Conservation (phyloP, 53 echinoderm and acorn worm genomes). For the Actinopyga echinites region DNA sequence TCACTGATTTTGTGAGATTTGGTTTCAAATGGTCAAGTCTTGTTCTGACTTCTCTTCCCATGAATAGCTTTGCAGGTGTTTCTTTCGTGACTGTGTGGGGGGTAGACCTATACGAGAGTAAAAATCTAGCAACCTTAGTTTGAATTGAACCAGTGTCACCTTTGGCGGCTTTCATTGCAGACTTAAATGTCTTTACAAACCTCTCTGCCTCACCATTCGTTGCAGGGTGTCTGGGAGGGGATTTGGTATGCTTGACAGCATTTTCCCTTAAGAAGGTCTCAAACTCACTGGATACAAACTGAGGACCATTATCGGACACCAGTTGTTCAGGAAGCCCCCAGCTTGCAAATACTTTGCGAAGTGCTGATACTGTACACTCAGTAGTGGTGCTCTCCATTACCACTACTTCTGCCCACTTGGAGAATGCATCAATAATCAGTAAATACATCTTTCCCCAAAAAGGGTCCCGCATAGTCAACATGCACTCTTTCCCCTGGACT, state of each 20-base stretch:
- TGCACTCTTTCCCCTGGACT: constrained; percentile 2
- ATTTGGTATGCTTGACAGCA: not conserved
- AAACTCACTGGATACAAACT: not conserved
- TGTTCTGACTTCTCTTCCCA: constrained; percentile 2
- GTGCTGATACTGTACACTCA: not conserved
- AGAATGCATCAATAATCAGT: constrained; percentile 20
- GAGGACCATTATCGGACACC: constrained; percentile 27
- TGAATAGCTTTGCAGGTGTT: constrained; percentile 13
- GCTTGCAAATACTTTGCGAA: not conserved
- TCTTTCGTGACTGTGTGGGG: constrained; percentile 8
- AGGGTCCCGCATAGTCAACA: constrained; percentile 33
- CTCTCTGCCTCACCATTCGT: constrained; percentile 26
- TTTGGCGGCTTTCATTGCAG: not conserved
- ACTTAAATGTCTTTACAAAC: constrained; percentile 28
- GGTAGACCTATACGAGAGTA: constrained; percentile 17
- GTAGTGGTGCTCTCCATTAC: not conserved
- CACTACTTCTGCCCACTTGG: constrained; percentile 11
- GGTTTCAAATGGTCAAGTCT: not conserved
- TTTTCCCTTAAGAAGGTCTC: not conserved
- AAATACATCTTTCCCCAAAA: constrained; percentile 5
- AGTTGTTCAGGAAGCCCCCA: constrained; percentile 23
- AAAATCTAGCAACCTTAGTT: constrained; percentile 18
- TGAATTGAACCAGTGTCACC: constrained; percentile 24
- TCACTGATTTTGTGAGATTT: not conserved
- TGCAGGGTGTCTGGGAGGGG: constrained; percentile 12